A percentile compares a stretch with the other conserved stretches of the same genome.
Evolutionary conservation across 2,113 vertebrate species (phyloP).

Genomic region (Syrrhaptes paradoxus): DNA sequence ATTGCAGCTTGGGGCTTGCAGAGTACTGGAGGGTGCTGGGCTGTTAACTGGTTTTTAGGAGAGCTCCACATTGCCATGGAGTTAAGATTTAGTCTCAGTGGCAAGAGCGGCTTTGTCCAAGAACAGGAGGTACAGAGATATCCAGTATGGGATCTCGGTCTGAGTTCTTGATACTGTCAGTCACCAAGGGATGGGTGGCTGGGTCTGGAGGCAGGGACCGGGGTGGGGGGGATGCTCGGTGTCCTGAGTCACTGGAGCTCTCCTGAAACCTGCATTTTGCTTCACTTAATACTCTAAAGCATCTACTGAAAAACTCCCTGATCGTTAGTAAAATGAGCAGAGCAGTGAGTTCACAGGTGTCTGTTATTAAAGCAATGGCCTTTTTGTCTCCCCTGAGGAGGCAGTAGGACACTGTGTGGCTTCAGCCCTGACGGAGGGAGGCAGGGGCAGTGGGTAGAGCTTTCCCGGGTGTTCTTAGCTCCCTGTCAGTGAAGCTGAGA

Average conservation of each 20-base stretch:
- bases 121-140: neutral
- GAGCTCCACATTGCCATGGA: neutral
- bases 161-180: neutral
- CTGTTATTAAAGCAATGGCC: neutral
- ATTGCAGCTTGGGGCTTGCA: neutral
- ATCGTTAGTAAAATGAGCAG: neutral
- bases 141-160: fast-evolving
- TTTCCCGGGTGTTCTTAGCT: neutral
- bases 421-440: neutral
- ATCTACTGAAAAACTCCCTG: neutral
- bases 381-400: neutral
- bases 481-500: neutral
- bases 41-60: neutral
- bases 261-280: neutral
- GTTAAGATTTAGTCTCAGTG: neutral
- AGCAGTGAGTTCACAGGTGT: neutral
- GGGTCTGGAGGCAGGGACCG: fast-evolving
- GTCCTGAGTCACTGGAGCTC: neutral
- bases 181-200: neutral
- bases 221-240: neutral
- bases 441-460: neutral
- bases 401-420: neutral
- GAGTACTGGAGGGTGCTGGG: neutral
- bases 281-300: neutral
- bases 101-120: neutral